Evolutionary conservation across 2,797 vertebrate species (phyloP), one percentile per base, ranked within the genome.

Genomic region (Knipowitschia caucasica): DNA sequence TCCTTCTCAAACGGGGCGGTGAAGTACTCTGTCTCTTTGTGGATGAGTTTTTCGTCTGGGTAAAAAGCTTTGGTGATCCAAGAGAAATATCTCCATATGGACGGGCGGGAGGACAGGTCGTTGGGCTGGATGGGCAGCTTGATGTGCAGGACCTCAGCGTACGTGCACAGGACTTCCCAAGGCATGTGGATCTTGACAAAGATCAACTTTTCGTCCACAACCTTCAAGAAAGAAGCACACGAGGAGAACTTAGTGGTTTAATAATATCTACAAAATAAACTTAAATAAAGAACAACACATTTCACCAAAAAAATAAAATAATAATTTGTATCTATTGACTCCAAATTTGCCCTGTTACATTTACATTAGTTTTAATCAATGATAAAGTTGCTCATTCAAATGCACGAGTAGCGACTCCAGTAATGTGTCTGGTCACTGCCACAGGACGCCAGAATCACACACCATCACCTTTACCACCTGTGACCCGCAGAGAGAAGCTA

Each of bases 101-200:
- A 94, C 0, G 70, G 54, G 0, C 6, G 86, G 1, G 67, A 82
- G 39, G 89, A 85, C 42, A 94, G 77, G 62, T 93, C 92, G 34
- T 91, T 91, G 66, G 85, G 73, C 44, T 92, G 80, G 62, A 97
- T 90, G 56, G 94, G 94, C 45, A 95, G 38, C 78, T 94, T 95
- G 81, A 95, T 95, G 81, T 95, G 94, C 77, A 95, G 90, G 25
- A 94, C 82, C 82, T 95, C 93, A 0, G 94, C 95, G 0, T 94
- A 94, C 0, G 89, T 91, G 82, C 94, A 95, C 31, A 95, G 77
- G 26, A 93, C 82, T 0, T 94, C 92, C 94, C 94, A 98, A 0
- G 95, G 94, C 26, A 93, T 93, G 9, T 98, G 94, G 2, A 95
- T 81, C 75, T 98, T 98, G 15, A 98, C 84, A 71, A 93, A 98